phyloP scores from a whole-genome alignment of 2,113 vertebrate species.

The Chinchilla lanigera region DNA sequence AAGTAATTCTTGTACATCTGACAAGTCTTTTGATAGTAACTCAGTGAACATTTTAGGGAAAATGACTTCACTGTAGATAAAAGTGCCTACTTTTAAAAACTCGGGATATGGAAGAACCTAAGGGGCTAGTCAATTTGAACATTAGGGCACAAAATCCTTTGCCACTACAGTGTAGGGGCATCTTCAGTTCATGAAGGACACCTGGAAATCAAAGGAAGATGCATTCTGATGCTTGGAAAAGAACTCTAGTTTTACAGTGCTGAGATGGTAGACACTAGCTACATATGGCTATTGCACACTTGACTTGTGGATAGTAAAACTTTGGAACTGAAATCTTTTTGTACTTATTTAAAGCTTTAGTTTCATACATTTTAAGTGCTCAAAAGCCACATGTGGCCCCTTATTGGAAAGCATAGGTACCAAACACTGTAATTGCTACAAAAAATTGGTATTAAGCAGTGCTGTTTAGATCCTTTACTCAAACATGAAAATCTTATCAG shows the following conservation, averaged over 20 bases:
- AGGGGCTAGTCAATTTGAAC: background rate
- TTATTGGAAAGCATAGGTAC: background rate
- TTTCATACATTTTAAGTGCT: constrained; percentile 48
- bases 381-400: background rate
- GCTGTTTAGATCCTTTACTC: background rate
- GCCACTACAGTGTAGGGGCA: background rate
- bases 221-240: background rate
- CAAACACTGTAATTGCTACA: background rate
- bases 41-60: constrained; percentile 12
- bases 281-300: background rate
- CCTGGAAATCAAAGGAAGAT: background rate
- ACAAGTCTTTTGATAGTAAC: constrained; percentile 9
- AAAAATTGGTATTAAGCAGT: background rate
- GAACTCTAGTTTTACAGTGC: background rate
- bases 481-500: background rate
- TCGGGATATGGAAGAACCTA: background rate
- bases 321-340: constrained; percentile 22
- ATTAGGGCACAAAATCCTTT: constrained; percentile 14
- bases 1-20: background rate
- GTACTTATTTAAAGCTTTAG: constrained; percentile 44
- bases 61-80: background rate
- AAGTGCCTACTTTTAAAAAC: constrained; percentile 25
- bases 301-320: background rate
- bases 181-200: constrained; percentile 1
- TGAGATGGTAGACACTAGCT: background rate